These are phyloP conservation scores for Galagoides demidoff DNA, from an alignment of 2,797 vertebrate genomes.

Conservation along the genomic window DNA sequence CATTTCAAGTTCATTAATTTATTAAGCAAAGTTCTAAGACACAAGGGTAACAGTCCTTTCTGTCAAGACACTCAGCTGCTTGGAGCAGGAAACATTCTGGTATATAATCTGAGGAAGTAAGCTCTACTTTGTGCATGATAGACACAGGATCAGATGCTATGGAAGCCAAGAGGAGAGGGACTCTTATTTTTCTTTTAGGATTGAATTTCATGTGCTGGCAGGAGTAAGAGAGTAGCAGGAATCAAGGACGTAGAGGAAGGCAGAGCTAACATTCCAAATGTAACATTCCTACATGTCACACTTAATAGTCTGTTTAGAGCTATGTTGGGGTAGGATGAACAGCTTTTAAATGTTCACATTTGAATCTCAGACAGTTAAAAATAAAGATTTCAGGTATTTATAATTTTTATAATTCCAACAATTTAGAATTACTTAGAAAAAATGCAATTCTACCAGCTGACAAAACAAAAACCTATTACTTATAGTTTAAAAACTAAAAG, in stretches of 20 bases:
- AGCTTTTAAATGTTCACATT: constrained; percentile 29
- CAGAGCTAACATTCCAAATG: neutral
- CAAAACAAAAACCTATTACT: constrained; percentile 33
- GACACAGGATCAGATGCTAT: neutral
- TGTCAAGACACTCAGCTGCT: neutral
- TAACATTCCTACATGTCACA: neutral
- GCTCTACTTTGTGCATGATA: neutral
- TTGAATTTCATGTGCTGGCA: neutral
- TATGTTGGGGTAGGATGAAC: neutral
- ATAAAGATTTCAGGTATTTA: neutral
- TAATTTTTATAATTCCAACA: neutral
- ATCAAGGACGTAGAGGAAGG: neutral
- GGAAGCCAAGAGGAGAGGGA: neutral
- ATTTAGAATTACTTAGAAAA: constrained; percentile 18
- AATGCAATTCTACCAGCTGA: neutral
- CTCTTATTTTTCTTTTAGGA: neutral
- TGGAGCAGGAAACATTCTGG: neutral
- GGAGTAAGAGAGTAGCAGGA: neutral
- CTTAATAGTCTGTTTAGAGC: neutral
- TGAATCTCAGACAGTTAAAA: constrained; percentile 25
- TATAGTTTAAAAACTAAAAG: constrained; percentile 25
- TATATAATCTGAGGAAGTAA: neutral
- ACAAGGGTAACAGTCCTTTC: neutral
- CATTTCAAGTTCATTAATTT: constrained; percentile 34
- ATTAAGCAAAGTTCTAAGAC: constrained; percentile 1